phyloP scores from a whole-genome alignment of 2,113 vertebrate species.

The Thymallus thymallus region DNA sequence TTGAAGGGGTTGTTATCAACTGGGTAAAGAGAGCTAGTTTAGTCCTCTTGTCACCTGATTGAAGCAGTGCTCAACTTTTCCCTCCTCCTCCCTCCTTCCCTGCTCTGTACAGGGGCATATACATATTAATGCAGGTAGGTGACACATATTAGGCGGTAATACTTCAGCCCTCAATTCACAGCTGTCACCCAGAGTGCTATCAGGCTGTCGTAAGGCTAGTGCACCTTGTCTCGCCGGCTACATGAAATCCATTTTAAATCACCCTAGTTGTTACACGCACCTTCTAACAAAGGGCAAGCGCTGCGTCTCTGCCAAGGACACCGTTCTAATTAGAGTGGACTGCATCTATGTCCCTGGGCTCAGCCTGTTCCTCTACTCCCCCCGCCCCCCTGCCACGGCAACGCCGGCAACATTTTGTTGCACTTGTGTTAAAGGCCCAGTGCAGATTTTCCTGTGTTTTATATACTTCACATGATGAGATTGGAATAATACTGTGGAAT shows the following conservation, averaged over 20 bases:
- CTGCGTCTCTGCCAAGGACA: slow-evolving; percentile 76
- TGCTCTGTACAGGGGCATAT: slow-evolving; percentile 57
- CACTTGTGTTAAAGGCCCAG: slow-evolving; percentile 51
- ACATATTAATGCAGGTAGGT: slow-evolving; percentile 79
- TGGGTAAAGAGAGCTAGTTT: slow-evolving; percentile 13
- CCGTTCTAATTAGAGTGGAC: slow-evolving; percentile 73
- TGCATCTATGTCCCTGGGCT: background rate
- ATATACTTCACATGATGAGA: too few species aligned
- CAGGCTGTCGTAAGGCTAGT: slow-evolving; percentile 72
- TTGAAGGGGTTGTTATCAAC: background rate
- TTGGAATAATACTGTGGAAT: too few species aligned
- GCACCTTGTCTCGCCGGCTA: slow-evolving; percentile 75
- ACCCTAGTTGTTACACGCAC: slow-evolving; percentile 69
- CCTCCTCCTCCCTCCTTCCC: slow-evolving; percentile 9
- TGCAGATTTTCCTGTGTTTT: too few species aligned
- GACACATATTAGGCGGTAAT: slow-evolving; percentile 77
- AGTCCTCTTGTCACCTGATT: slow-evolving; percentile 58
- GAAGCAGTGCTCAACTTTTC: slow-evolving; percentile 53
- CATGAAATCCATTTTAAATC: slow-evolving; percentile 77
- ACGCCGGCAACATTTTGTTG: slow-evolving; percentile 59
- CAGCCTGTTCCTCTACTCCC: background rate
- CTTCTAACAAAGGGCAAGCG: slow-evolving; percentile 75
- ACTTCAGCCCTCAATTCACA: slow-evolving; percentile 75
- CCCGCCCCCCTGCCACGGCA: background rate
- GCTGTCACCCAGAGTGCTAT: slow-evolving; percentile 76